Percentiles rank a stretch among this genome's conserved stretches.
Evolutionary conservation across 2,797 vertebrate species (phyloP).

Genomic region (Acanthurus leucopareius): DNA sequence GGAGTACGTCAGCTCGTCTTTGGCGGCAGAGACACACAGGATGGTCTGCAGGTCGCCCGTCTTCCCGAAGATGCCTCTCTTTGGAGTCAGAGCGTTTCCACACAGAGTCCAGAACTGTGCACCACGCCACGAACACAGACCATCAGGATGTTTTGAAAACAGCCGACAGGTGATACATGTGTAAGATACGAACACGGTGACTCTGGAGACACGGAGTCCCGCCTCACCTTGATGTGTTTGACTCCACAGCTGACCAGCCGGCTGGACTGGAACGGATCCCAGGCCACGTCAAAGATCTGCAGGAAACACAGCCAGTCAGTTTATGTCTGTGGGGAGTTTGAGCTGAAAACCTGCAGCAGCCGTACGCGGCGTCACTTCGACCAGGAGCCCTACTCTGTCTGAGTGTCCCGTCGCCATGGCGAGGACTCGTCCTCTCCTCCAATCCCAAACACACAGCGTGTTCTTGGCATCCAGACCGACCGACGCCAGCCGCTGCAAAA

Average conservation of each 20-base stretch:
- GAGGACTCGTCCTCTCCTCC: conserved; percentile 93
- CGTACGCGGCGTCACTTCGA: too few species aligned
- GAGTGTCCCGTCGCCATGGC: conserved; percentile 96
- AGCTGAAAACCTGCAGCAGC: background rate
- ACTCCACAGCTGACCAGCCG: conserved; percentile 96
- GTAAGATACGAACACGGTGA: too few species aligned
- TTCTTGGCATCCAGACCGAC: conserved; percentile 98
- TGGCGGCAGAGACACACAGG: conserved; percentile 92
- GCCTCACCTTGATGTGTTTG: conserved; percentile 97
- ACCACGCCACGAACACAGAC: background rate
- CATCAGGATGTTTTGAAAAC: too few species aligned
- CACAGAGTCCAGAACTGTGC: conserved; percentile 95
- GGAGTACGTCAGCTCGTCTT: conserved; percentile 95
- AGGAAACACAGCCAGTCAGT: background rate
- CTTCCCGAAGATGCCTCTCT: conserved; percentile 96
- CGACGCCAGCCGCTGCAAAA: conserved; percentile 89
- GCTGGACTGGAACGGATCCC: conserved; percentile 92
- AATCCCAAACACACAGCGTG: conserved; percentile 96
- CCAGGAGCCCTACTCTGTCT: conserved; percentile 88
- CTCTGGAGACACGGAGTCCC: too few species aligned
- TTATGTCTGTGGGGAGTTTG: background rate
- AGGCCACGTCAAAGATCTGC: conserved; percentile 97
- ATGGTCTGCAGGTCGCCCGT: conserved; percentile 97
- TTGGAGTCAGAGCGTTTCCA: conserved; percentile 94
- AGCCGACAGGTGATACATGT: too few species aligned